Percentiles rank a stretch among this genome's conserved stretches.
These are phyloP conservation scores for Smutsia gigantea DNA, from an alignment of 2,797 vertebrate species.

Conservation along the genomic window DNA sequence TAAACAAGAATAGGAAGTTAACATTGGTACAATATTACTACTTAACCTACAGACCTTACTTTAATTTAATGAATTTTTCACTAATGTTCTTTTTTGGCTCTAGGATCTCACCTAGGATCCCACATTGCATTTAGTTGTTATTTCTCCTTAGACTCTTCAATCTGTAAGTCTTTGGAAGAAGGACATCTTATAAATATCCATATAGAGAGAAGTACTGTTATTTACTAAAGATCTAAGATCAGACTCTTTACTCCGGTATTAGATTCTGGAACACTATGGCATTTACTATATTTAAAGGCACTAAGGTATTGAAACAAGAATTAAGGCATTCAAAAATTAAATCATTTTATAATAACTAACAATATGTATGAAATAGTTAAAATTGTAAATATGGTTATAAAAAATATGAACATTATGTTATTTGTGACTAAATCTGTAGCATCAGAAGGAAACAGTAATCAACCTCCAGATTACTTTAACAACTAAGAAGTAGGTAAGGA, in stretches of 20 bases:
- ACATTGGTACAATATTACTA: not conserved
- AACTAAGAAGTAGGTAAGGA: not conserved
- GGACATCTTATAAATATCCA: not conserved
- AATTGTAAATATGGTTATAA: not conserved
- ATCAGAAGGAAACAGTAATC: not conserved
- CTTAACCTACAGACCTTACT: not conserved
- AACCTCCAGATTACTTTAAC: not conserved
- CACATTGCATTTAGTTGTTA: not conserved
- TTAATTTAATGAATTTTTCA: not conserved
- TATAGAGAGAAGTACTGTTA: not conserved
- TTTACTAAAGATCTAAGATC: not conserved
- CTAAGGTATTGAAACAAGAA: not conserved
- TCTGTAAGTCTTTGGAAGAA: not conserved
- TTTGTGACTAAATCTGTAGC: not conserved
- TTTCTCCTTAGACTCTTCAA: too few species aligned
- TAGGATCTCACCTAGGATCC: not conserved
- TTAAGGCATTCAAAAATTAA: not conserved
- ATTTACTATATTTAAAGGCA: not conserved
- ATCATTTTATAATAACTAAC: constrained; percentile 1
- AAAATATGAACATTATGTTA: not conserved
- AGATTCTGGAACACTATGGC: not conserved
- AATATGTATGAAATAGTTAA: not conserved
- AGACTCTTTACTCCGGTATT: not conserved
- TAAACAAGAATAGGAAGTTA: not conserved
- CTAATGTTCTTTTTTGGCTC: not conserved